Evolutionary conservation across 2,113 vertebrate genomes (phyloP).

Genomic region (Trachemys scripta): DNA sequence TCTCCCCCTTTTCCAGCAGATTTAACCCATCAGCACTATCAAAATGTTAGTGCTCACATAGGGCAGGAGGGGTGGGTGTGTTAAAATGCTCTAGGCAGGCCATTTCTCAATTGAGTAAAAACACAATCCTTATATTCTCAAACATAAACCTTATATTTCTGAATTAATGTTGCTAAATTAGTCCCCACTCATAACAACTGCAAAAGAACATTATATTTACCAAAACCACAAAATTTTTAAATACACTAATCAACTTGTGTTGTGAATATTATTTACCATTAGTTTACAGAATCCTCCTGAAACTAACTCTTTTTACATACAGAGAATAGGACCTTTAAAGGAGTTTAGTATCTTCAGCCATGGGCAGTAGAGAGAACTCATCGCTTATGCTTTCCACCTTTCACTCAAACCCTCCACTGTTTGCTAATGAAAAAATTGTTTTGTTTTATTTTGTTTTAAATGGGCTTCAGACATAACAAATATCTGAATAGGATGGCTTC

Average conservation of each 20-base stretch:
- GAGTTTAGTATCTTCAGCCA: fast-evolving
- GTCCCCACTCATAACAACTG: neutral
- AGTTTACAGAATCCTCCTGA: neutral
- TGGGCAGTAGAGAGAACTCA: neutral
- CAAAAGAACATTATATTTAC: neutral
- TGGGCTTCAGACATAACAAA: neutral
- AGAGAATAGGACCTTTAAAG: neutral
- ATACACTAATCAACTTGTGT: neutral
- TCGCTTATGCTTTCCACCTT: neutral
- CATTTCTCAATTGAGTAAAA: neutral
- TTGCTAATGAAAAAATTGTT: neutral
- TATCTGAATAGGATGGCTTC: neutral
- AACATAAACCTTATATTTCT: neutral
- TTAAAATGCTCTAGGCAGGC: neutral
- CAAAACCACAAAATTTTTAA: neutral
- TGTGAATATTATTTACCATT: neutral
- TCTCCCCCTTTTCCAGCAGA: neutral
- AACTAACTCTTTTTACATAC: neutral
- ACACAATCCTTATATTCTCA: neutral
- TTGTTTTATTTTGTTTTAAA: neutral
- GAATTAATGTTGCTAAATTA: neutral
- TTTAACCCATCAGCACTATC: neutral
- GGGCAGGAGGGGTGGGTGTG: neutral
- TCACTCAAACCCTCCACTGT: neutral
- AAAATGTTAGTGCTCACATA: too few relatives aligned